Percentiles rank a stretch among this genome's conserved stretches.
These are phyloP conservation scores for Clivina fossor DNA, from an alignment of 2,888 invertebrate species.

Conservation along the genomic window DNA sequence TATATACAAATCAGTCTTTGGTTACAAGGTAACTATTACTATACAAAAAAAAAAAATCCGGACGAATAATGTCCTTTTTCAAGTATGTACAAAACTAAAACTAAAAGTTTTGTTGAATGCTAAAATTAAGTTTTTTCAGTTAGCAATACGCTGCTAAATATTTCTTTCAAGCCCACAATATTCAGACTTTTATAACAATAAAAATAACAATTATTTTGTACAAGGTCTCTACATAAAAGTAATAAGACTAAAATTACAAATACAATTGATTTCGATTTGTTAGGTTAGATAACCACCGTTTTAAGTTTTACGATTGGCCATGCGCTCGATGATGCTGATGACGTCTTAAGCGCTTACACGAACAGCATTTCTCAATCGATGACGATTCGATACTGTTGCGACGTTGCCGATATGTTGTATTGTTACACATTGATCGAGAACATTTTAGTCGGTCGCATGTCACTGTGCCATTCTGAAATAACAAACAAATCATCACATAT, in stretches of 20 bases:
- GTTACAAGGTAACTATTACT: conserved; percentile 28
- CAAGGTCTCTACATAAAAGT: too few species aligned
- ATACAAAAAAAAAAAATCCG: conserved; percentile 3
- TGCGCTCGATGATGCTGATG: conserved; percentile 22
- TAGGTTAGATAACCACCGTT: too few species aligned
- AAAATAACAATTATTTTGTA: conserved; percentile 8
- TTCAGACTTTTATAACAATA: conserved; percentile 8
- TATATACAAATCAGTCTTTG: conserved; percentile 25
- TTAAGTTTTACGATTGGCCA: conserved; percentile 11
- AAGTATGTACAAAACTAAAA: neutral
- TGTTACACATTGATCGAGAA: conserved; percentile 69
- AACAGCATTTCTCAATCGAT: conserved; percentile 16
- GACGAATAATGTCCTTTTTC: neutral
- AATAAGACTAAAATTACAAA: too few species aligned
- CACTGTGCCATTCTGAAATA: conserved; percentile 73
- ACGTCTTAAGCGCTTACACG: conserved; percentile 18
- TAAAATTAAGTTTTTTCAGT: neutral
- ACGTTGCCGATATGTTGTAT: conserved; percentile 41
- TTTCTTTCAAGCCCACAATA: neutral
- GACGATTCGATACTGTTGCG: conserved; percentile 13
- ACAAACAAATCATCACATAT: conserved; percentile 6
- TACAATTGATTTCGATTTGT: too few species aligned
- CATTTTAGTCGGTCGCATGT: conserved; percentile 82
- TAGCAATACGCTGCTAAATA: neutral
- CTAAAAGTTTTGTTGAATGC: neutral